Evolutionary conservation across 1,140 invertebrate genomes (phyloP).

Genomic region (Drosophila aff.): DNA sequence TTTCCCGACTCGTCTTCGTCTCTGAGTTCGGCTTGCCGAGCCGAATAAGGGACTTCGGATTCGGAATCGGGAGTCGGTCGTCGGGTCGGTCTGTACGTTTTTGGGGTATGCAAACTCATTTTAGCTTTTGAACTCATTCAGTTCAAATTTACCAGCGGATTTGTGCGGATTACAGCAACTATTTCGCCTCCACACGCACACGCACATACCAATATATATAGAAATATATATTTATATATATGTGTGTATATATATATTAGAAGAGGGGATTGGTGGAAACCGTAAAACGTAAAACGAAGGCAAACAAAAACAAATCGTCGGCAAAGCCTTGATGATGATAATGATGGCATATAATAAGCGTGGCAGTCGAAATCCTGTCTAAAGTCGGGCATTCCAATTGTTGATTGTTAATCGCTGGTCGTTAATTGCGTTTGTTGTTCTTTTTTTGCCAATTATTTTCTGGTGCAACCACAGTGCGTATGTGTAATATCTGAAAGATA

Average conservation of each 20-base stretch:
- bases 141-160: constrained; percentile 83
- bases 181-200: constrained; percentile 35
- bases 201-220: constrained; percentile 8
- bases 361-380: constrained; percentile 23
- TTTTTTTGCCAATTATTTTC: constrained; percentile 74
- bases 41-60: constrained; percentile 16
- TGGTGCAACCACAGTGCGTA: constrained; percentile 71
- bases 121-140: constrained; percentile 83
- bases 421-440: constrained; percentile 5
- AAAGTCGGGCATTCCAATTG: constrained; percentile 30
- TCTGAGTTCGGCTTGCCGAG: constrained; percentile 8
- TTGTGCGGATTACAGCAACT: constrained; percentile 78
- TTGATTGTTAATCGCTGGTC: constrained; percentile 4
- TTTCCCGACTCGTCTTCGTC: constrained; percentile 12
- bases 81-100: constrained; percentile 32
- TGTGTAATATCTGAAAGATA: constrained; percentile 58
- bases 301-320: constrained; percentile 64
- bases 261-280: constrained; percentile 15
- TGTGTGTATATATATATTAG: not conserved
- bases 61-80: constrained; percentile 31
- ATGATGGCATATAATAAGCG: constrained; percentile 29
- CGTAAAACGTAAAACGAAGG: constrained; percentile 33
- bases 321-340: constrained; percentile 9
- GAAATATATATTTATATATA: not conserved
- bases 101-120: constrained; percentile 78